These are phyloP conservation scores for Calephelis virginiensis DNA, from an alignment of 1,140 invertebrate species.

Conservation along the genomic window DNA sequence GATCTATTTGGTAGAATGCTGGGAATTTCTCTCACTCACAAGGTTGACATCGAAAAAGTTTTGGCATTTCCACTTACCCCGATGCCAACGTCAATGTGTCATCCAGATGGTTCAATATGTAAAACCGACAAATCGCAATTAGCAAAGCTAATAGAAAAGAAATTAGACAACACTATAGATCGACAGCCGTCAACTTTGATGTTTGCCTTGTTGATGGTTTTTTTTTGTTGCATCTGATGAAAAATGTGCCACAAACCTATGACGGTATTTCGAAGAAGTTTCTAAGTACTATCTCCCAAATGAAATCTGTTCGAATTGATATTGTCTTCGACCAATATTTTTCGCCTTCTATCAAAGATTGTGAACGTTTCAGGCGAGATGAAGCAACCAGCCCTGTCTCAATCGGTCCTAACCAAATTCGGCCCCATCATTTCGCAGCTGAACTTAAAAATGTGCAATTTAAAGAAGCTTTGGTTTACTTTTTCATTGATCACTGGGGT, in stretches of 20 bases:
- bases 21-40: background rate
- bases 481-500: conserved; percentile 15
- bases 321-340: conserved; percentile 38
- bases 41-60: background rate
- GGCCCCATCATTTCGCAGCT: conserved; percentile 14
- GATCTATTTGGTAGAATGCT: conserved; percentile 17
- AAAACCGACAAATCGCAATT: conserved; percentile 33
- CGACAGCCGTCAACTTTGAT: background rate
- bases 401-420: conserved; percentile 20
- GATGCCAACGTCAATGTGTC: background rate
- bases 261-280: background rate
- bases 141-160: conserved; percentile 22
- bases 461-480: conserved; percentile 1
- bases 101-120: conserved; percentile 28
- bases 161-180: background rate
- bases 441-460: conserved; percentile 10
- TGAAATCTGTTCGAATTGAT: background rate
- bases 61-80: conserved; percentile 4
- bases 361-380: conserved; percentile 24
- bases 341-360: conserved; percentile 40
- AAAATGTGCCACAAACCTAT: background rate
- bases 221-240: background rate
- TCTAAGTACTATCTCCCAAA: background rate
- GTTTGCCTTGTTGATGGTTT: background rate
- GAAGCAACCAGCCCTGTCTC: too few species aligned